Conservation (phyloP, 2,113 vertebrate genomes). For the Caranx ignobilis region DNA sequence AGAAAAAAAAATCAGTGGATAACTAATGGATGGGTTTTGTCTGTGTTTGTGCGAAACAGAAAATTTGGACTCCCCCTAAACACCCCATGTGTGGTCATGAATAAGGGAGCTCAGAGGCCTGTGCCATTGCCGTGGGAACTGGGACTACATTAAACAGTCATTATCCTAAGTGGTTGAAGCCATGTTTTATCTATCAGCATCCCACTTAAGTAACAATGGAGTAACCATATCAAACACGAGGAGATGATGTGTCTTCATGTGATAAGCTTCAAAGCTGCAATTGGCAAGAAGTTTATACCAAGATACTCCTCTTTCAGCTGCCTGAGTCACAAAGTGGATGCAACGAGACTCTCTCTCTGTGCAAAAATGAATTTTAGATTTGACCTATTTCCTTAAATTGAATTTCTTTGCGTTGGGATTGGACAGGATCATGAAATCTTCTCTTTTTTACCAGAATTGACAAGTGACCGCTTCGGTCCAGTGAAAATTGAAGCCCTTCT, state of each 20-base stretch:
- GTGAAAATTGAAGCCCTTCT: neutral
- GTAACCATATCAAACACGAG: slow-evolving; percentile 28
- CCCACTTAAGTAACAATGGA: slow-evolving; percentile 65
- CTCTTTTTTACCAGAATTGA: neutral
- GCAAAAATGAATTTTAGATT: slow-evolving; percentile 15
- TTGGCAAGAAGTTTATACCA: slow-evolving; percentile 41
- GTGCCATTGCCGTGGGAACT: slow-evolving; percentile 77
- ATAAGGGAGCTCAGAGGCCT: slow-evolving; percentile 53
- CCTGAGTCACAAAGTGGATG: neutral
- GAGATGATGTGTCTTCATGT: slow-evolving; percentile 44
- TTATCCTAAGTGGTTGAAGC: slow-evolving; percentile 71
- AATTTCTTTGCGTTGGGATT: neutral
- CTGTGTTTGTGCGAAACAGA: slow-evolving; percentile 5
- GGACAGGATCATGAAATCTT: neutral
- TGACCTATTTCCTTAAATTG: slow-evolving; percentile 24
- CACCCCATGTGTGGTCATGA: slow-evolving; percentile 71
- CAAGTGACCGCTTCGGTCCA: neutral
- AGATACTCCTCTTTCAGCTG: slow-evolving; percentile 23
- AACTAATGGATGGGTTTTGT: slow-evolving; percentile 52
- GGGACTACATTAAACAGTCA: slow-evolving; percentile 77
- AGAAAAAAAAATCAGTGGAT: neutral
- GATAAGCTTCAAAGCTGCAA: slow-evolving; percentile 40
- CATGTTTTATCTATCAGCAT: slow-evolving; percentile 68
- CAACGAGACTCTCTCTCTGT: neutral
- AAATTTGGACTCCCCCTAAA: slow-evolving; percentile 53